Evolutionary conservation across 2,888 invertebrate species (phyloP).

Genomic region (Thecophora atra): DNA sequence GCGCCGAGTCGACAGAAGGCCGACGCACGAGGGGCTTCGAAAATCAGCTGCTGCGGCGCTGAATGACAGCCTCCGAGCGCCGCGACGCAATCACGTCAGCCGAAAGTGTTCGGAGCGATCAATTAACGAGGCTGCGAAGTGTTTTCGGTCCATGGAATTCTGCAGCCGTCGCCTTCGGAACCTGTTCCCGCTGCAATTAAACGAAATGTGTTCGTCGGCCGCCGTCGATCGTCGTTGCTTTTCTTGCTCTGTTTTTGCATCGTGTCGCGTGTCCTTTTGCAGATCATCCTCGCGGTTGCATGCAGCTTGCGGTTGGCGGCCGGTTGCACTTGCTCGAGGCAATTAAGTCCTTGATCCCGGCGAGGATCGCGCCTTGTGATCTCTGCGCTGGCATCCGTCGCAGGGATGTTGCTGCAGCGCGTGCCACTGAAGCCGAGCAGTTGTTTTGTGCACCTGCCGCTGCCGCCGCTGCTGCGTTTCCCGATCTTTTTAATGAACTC

Average conservation of each 20-base stretch:
- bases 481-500: slow-evolving; percentile 19
- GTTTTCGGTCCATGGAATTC: no score
- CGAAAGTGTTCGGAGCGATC: background rate
- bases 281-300: slow-evolving; percentile 41
- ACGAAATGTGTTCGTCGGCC: no score
- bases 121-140: slow-evolving; percentile 1
- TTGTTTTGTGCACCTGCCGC: slow-evolving; percentile 35
- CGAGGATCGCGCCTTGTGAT: background rate
- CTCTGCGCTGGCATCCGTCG: slow-evolving; percentile 1
- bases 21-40: background rate
- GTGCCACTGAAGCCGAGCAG: slow-evolving; percentile 28
- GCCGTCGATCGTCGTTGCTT: background rate
- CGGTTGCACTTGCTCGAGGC: slow-evolving; percentile 32
- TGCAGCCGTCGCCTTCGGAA: background rate
- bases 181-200: background rate
- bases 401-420: slow-evolving; percentile 24
- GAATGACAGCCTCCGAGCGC: background rate
- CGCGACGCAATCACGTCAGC: background rate
- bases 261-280: slow-evolving; percentile 22
- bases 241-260: background rate
- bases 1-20: background rate
- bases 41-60: background rate
- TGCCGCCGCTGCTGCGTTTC: background rate
- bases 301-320: slow-evolving; percentile 43
- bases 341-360: slow-evolving; percentile 29